Conservation (phyloP, 2,797 vertebrate species). For the Chrysocyon brachyurus region DNA sequence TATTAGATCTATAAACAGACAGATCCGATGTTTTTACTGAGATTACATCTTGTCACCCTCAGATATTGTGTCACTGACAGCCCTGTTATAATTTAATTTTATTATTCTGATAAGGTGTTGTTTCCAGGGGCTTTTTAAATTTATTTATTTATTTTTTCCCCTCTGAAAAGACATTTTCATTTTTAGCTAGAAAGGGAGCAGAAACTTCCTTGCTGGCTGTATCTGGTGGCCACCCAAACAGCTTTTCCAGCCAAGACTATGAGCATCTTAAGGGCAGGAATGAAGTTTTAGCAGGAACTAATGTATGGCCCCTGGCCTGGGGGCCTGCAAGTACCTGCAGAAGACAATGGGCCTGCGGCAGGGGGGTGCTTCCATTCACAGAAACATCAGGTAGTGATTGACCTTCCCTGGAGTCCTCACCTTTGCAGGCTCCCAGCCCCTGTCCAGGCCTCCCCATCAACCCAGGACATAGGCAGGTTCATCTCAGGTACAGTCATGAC, state of each 20-base stretch:
- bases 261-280: neutral
- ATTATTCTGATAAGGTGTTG: constrained; percentile 81
- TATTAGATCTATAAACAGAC: constrained; percentile 91
- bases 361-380: neutral
- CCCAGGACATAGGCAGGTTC: neutral
- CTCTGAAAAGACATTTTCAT: constrained; percentile 57
- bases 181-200: constrained; percentile 72
- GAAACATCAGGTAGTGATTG: neutral
- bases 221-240: neutral
- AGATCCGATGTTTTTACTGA: constrained; percentile 88
- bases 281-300: neutral
- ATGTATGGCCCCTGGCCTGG: neutral
- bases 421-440: neutral
- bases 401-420: neutral
- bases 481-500: no score
- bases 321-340: neutral
- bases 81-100: constrained; percentile 82
- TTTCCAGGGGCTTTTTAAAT: constrained; percentile 38
- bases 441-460: neutral
- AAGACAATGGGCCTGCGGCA: neutral
- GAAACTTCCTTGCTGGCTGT: constrained; percentile 30
- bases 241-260: neutral
- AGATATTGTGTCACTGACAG: constrained; percentile 83
- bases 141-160: neutral
- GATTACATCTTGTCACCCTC: constrained; percentile 88